A percentile compares a stretch with the other conserved stretches of the same genome.
Conservation (phyloP, 2,888 invertebrate species). For the Polyommatus iphigenia region DNA sequence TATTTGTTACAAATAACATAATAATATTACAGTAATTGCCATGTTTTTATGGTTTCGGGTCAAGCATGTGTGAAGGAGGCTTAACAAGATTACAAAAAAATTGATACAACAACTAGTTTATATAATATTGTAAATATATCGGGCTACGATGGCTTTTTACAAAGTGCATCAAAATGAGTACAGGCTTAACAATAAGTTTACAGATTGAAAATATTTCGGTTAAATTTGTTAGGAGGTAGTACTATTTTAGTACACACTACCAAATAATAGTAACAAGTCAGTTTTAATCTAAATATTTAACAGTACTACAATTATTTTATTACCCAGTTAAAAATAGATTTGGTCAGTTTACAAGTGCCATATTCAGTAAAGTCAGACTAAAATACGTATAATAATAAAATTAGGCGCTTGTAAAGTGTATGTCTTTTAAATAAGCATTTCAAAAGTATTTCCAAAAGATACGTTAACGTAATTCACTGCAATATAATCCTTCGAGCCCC, state of each 20-base stretch:
- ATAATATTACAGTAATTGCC: not conserved
- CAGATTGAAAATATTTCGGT: not conserved
- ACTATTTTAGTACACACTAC: not conserved
- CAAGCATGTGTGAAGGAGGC: too few species aligned
- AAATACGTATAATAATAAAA: not conserved
- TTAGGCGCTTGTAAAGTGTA: not conserved
- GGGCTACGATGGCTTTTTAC: too few species aligned
- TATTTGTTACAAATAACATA: not conserved
- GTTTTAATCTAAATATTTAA: too few species aligned
- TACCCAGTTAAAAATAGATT: not conserved
- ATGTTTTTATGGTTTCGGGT: not conserved
- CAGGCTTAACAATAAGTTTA: not conserved
- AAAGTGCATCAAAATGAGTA: not conserved
- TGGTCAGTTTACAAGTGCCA: constrained; percentile 37
- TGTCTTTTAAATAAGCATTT: not conserved
- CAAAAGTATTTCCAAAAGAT: not conserved
- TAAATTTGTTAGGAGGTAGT: not conserved
- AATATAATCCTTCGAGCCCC: too few species aligned
- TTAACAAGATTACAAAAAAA: not conserved
- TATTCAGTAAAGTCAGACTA: constrained; percentile 40
- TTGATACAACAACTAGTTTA: not conserved
- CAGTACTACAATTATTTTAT: too few species aligned
- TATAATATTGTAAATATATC: too few species aligned
- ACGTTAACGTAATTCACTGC: not conserved
- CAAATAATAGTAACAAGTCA: not conserved